phyloP scores from a whole-genome alignment of 2,888 invertebrate species.

The Dichetophora obliterata region DNA sequence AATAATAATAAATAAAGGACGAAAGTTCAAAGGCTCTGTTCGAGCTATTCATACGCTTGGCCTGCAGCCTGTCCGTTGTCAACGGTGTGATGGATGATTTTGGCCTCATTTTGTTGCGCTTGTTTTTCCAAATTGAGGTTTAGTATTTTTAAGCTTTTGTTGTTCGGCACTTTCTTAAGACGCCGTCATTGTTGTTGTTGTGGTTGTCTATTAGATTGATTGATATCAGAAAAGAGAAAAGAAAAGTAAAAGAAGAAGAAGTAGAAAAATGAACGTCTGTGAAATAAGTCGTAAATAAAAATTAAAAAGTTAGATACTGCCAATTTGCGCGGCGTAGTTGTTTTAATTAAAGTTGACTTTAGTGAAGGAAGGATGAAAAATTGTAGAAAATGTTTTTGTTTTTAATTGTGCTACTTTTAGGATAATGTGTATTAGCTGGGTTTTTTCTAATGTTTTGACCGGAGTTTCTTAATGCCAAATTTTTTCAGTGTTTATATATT shows the following conservation, averaged over 20 bases:
- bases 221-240: constrained; percentile 40
- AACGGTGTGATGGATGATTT: constrained; percentile 50
- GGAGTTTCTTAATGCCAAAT: no score
- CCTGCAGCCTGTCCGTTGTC: constrained; percentile 17
- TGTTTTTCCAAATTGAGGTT: constrained; percentile 9
- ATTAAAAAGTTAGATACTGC: neutral
- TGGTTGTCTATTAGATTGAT: constrained; percentile 45
- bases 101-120: constrained; percentile 43
- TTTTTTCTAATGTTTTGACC: no score
- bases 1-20: neutral
- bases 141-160: neutral
- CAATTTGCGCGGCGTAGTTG: neutral
- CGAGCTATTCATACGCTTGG: constrained; percentile 2
- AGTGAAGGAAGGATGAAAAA: no score
- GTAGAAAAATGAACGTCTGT: neutral
- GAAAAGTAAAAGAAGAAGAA: neutral
- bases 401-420: no score
- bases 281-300: neutral
- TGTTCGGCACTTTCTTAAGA: constrained; percentile 15
- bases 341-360: no score
- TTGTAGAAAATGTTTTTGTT: no score
- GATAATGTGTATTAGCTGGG: no score
- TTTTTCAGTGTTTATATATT: no score
- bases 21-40: constrained; percentile 19
- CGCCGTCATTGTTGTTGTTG: constrained; percentile 14